Conservation (phyloP, 2,888 invertebrate species). For the Hyalella azteca region DNA sequence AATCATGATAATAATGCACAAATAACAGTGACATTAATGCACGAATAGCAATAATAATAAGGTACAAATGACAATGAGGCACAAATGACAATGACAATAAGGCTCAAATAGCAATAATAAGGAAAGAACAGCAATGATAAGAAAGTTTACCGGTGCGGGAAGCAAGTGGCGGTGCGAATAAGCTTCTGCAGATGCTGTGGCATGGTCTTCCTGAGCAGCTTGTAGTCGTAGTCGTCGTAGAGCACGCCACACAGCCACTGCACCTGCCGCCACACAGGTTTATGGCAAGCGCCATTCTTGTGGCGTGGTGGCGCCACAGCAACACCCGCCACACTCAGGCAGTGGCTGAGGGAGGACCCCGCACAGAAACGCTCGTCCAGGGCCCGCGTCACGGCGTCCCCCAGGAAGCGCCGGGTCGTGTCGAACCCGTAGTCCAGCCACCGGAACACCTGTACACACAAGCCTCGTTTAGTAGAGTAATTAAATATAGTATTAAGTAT, state of each 20-base stretch:
- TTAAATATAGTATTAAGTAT: too few relatives aligned
- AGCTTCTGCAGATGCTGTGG: conserved; percentile 14
- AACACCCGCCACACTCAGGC: neutral
- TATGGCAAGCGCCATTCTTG: conserved; percentile 19
- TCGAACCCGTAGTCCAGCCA: conserved; percentile 21
- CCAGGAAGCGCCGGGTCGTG: conserved; percentile 25
- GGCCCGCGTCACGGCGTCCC: neutral
- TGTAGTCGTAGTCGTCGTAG: conserved; percentile 32
- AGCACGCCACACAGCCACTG: conserved; percentile 27
- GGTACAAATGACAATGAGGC: too few relatives aligned
- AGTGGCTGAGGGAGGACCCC: conserved; percentile 4
- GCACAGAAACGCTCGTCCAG: conserved; percentile 27
- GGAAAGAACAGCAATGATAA: too few relatives aligned
- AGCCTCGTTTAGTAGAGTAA: too few relatives aligned
- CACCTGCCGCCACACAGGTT: conserved; percentile 24
- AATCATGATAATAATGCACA: too few relatives aligned
- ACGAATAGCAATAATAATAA: too few relatives aligned
- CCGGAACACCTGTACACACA: neutral
- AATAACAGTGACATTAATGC: too few relatives aligned
- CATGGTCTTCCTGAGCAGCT: conserved; percentile 26
- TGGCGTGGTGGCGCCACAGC: conserved; percentile 2
- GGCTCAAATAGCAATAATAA: too few relatives aligned
- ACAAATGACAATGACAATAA: too few relatives aligned
- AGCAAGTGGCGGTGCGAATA: conserved; percentile 21
- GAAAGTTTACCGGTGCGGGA: conserved; percentile 19